Conservation (phyloP, 2,113 vertebrate genomes). For the Anser brachyrhynchus region DNA sequence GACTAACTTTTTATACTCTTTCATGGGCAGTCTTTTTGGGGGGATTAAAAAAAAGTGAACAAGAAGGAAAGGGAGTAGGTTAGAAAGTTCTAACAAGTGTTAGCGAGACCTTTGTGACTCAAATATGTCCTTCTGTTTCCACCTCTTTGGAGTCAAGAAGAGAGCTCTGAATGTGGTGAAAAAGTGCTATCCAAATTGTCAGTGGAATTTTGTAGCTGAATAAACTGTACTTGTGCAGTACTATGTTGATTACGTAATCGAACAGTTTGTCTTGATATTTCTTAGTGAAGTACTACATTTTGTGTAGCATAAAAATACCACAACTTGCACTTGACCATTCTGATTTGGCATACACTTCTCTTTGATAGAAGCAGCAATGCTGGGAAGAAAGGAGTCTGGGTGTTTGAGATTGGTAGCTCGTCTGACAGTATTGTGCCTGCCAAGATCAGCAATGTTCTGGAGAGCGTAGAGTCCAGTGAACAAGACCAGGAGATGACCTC, state of each 20-base stretch:
- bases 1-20: background rate
- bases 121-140: background rate
- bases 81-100: background rate
- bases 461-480: slow-evolving; percentile 2
- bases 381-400: slow-evolving; percentile 87
- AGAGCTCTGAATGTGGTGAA: background rate
- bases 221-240: background rate
- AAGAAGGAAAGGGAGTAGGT: background rate
- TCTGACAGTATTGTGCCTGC: slow-evolving; percentile 80
- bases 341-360: background rate
- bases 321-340: background rate
- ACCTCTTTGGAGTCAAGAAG: background rate
- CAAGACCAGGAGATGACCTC: slow-evolving; percentile 54
- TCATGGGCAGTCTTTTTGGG: background rate
- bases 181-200: background rate
- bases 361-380: slow-evolving; percentile 86
- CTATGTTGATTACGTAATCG: background rate
- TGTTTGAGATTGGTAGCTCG: slow-evolving; percentile 88
- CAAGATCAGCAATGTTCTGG: slow-evolving; percentile 67
- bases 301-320: background rate
- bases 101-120: background rate
- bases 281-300: background rate
- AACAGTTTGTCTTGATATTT: background rate
- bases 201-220: background rate
- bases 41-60: background rate